Percentiles rank a stretch among this genome's conserved stretches.
Evolutionary conservation across 2,888 invertebrate genomes (phyloP).

Genomic region (Neoascia interrupta): DNA sequence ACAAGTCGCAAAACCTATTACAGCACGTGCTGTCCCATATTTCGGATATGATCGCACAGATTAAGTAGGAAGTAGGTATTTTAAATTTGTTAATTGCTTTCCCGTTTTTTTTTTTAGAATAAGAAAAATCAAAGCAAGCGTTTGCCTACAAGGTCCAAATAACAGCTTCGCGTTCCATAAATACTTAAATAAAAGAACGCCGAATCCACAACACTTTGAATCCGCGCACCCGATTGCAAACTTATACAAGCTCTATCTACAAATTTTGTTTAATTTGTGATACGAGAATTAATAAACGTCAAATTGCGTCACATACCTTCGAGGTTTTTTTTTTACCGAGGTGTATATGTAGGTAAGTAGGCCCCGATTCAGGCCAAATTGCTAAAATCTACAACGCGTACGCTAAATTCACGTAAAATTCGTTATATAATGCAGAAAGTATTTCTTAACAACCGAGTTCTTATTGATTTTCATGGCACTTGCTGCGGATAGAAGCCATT

Average conservation of each 20-base stretch:
- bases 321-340: conserved; percentile 22
- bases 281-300: conserved; percentile 39
- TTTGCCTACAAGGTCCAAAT: too few species aligned
- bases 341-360: neutral
- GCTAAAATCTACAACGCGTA: too few species aligned
- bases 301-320: conserved; percentile 50
- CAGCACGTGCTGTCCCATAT: too few species aligned
- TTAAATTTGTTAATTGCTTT: too few species aligned
- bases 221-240: neutral
- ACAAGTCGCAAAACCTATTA: too few species aligned
- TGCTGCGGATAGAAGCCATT: too few species aligned
- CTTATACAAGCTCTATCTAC: conserved; percentile 28
- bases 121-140: too few species aligned
- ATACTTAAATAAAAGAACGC: conserved; percentile 1
- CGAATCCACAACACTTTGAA: neutral
- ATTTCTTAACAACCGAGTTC: neutral
- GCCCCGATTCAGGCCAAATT: neutral
- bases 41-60: too few species aligned
- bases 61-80: too few species aligned
- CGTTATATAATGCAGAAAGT: conserved; percentile 3
- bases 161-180: neutral
- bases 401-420: neutral
- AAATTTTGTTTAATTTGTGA: conserved; percentile 42
- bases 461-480: conserved; percentile 37
- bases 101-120: too few species aligned